Evolutionary conservation across 1,140 invertebrate species (phyloP), one percentile per base, ranked within the genome.

Genomic region (Polypedilum pembai): DNA sequence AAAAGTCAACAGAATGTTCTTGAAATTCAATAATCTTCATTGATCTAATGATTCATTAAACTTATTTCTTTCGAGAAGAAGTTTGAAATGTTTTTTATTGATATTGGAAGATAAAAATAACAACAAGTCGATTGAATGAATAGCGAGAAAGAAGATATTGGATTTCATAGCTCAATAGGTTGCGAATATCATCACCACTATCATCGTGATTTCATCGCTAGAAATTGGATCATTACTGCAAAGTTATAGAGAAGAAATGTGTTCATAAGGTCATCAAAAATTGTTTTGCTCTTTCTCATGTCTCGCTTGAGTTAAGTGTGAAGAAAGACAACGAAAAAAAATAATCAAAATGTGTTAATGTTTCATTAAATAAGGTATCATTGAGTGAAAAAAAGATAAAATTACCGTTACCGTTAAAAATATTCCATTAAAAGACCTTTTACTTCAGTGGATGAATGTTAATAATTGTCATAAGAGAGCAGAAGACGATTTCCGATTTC

Each of bases 361-460:
- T 56, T 56, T 56, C 45, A n/a, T 56, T 56, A 56, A 56, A 56
- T 56, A 56, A 56, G 45, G 45, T 56, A 56, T 56, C 45, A 56
- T 56, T 56, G 45, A 56, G 45, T n/a, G n/a, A 56, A 56, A 45
- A 45, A 10, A 56, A 56, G 45, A 56, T 15, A n/a, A 56, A 56
- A 56, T 56, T 56, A 12, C 45, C 45, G 45, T 56, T 56, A 12
- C 45, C 45, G 45, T 56, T 56, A 56, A 56, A 56, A 56, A 56
- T 56, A 56, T 56, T 56, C 45, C 45, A 56, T 56, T 56, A 56
- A 56, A n/a, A 56, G n/a, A 15, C 12, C 12, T 56, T n/a, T 56
- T 56, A 12, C n/a, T 56, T 56, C 45, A 56, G 45, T 56, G 15
- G 45, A 56, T 56, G 45, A 56, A 56, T n/a, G n/a, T n/a, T 56